A percentile compares a stretch with the other conserved stretches of the same genome.
Conservation (phyloP, 2,888 invertebrate genomes). For the Melieria crassipennis region DNA sequence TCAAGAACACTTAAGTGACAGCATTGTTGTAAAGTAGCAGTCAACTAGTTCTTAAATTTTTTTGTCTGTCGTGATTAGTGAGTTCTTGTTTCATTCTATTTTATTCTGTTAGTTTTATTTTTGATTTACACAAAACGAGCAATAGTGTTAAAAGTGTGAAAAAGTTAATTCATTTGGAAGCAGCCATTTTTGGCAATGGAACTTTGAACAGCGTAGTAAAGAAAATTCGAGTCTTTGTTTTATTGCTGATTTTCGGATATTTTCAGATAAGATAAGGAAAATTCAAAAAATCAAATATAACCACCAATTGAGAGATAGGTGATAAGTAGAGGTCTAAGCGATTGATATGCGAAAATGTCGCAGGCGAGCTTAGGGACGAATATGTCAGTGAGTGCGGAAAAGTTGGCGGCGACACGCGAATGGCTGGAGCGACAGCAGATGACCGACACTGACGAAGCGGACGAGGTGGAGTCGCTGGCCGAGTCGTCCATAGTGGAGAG, state of each 20-base stretch:
- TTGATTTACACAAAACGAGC: too few relatives aligned
- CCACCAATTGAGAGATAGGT: not conserved
- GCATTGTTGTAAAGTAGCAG: too few relatives aligned
- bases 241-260: not conserved
- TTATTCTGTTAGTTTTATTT: too few relatives aligned
- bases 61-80: too few relatives aligned
- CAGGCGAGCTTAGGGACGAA: not conserved
- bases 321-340: not conserved
- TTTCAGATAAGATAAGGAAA: constrained; percentile 10
- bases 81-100: too few relatives aligned
- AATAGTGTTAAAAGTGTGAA: too few relatives aligned
- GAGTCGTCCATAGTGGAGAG: constrained; percentile 55
- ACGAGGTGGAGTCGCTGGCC: constrained; percentile 50
- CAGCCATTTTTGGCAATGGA: too few relatives aligned
- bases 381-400: not conserved
- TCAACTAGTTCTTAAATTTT: too few relatives aligned
- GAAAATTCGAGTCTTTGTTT: too few relatives aligned
- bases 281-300: constrained; percentile 5
- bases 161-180: too few relatives aligned
- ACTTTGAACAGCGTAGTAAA: too few relatives aligned
- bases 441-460: not conserved
- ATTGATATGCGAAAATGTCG: constrained; percentile 15
- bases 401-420: constrained; percentile 19
- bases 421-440: constrained; percentile 27
- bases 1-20: too few relatives aligned